Conservation (phyloP, 2,113 vertebrate genomes). For the Caloenas nicobarica region DNA sequence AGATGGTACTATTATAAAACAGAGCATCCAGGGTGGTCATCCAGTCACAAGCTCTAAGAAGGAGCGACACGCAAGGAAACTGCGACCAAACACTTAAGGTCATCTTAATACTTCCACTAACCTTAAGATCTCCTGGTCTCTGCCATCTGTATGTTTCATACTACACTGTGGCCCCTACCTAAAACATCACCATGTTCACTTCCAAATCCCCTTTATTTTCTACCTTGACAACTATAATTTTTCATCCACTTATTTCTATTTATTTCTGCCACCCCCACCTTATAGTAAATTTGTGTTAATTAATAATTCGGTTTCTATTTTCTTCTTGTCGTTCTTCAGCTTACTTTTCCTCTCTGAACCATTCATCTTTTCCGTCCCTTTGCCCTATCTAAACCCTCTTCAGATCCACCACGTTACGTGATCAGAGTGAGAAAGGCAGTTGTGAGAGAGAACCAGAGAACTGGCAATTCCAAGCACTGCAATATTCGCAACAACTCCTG, state of each 20-base stretch:
- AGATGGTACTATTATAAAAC: background rate
- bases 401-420: fast-evolving
- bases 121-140: background rate
- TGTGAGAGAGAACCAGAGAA: no score
- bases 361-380: background rate
- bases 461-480: background rate
- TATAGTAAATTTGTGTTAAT: background rate
- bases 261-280: background rate
- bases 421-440: background rate
- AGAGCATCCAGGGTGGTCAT: background rate
- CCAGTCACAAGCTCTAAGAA: background rate
- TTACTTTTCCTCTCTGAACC: background rate
- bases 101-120: background rate
- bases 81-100: background rate
- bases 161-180: background rate
- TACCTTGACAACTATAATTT: background rate
- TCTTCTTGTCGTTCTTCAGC: background rate
- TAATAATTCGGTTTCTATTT: background rate
- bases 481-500: background rate
- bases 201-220: background rate
- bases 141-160: background rate
- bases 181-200: background rate
- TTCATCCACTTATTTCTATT: background rate
- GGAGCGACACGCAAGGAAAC: background rate
- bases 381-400: background rate